phyloP scores from a whole-genome alignment of 2,113 vertebrate genomes.

The Megalops atlanticus region DNA sequence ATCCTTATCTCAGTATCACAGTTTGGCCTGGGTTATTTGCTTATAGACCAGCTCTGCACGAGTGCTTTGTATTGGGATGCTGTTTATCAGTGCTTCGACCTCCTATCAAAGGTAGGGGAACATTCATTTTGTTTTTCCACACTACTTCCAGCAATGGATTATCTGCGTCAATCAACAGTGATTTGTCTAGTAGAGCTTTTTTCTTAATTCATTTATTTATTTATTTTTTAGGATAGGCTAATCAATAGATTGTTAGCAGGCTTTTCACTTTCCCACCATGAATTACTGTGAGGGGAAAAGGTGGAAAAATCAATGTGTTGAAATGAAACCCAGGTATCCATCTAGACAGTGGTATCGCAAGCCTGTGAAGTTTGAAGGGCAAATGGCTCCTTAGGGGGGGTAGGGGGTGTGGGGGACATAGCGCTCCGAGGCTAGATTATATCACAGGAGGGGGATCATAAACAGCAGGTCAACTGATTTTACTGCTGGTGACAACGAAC shows the following conservation, averaged over 20 bases:
- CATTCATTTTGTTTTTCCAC: slow-evolving; percentile 21
- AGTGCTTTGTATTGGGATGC: background rate
- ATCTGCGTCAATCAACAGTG: slow-evolving; percentile 48
- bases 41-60: slow-evolving; percentile 22
- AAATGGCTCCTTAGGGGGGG: background rate
- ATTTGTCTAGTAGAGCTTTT: slow-evolving; percentile 42
- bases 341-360: slow-evolving; percentile 21
- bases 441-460: slow-evolving; percentile 23
- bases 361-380: slow-evolving; percentile 34
- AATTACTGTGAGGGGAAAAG: slow-evolving; percentile 35
- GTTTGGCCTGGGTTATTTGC: slow-evolving; percentile 23
- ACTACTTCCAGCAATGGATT: slow-evolving; percentile 35
- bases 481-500: slow-evolving; percentile 8
- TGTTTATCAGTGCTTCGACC: slow-evolving; percentile 29
- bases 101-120: slow-evolving; percentile 15
- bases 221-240: slow-evolving; percentile 48
- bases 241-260: slow-evolving; percentile 68
- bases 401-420: background rate
- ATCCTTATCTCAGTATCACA: slow-evolving; percentile 30
- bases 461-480: slow-evolving; percentile 28
- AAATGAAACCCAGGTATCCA: slow-evolving; percentile 45
- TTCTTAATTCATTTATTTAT: slow-evolving; percentile 32
- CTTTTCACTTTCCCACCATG: slow-evolving; percentile 57
- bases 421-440: slow-evolving; percentile 5
- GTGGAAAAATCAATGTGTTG: slow-evolving; percentile 45